Evolutionary conservation across 2,888 invertebrate species (phyloP).

Genomic region (Andrena flavipes): DNA sequence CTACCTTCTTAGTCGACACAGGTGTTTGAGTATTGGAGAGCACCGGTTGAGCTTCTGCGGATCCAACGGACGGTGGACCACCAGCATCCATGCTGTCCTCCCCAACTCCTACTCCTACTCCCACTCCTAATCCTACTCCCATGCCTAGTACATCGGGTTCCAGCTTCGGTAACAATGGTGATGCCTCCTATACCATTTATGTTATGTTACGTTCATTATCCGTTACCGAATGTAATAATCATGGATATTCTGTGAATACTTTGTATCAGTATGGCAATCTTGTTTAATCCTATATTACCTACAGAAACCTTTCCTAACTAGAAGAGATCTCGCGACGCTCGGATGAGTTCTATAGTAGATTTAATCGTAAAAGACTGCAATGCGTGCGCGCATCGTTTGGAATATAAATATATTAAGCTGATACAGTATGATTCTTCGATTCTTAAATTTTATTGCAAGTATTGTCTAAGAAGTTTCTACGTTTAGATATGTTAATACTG

Average conservation of each 20-base stretch:
- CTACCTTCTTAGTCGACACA: constrained; percentile 84
- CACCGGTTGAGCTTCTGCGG: constrained; percentile 85
- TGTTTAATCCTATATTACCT: constrained; percentile 28
- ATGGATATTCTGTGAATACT: constrained; percentile 35
- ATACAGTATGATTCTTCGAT: not conserved
- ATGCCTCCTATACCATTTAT: constrained; percentile 83
- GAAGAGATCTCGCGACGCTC: not conserved
- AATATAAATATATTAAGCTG: not conserved
- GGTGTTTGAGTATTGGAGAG: constrained; percentile 83
- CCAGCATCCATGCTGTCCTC: constrained; percentile 86
- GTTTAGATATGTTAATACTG: constrained; percentile 51
- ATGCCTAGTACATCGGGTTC: constrained; percentile 83
- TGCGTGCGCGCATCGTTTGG: not conserved
- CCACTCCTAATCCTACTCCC: constrained; percentile 83
- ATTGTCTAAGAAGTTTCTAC: constrained; percentile 4
- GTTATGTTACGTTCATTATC: constrained; percentile 74
- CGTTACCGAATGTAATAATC: constrained; percentile 60
- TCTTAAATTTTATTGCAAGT: constrained; percentile 2
- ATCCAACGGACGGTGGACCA: constrained; percentile 92
- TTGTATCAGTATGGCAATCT: constrained; percentile 24
- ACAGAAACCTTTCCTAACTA: constrained; percentile 14
- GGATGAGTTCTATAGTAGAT: constrained; percentile 5
- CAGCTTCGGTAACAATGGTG: constrained; percentile 83
- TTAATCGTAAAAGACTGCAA: constrained; percentile 1
- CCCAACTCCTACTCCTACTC: constrained; percentile 80